Evolutionary conservation across 2,888 invertebrate species (phyloP).

Genomic region (Metellina segmentata): DNA sequence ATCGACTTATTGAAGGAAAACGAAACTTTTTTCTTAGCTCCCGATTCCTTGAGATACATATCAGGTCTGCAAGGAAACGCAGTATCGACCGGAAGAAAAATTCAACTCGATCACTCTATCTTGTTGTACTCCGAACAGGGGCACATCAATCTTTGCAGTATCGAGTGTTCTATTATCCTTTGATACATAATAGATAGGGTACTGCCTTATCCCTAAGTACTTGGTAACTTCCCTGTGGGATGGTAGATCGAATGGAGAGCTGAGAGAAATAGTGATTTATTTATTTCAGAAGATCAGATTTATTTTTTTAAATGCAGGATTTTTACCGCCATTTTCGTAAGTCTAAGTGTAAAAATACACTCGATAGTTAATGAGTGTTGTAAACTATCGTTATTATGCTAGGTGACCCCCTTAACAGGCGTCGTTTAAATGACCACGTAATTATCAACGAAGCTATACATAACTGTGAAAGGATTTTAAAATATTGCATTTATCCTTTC

Average conservation of each 20-base stretch:
- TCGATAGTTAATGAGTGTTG: too few species aligned
- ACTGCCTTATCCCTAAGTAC: conserved; percentile 40
- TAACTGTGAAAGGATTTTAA: too few species aligned
- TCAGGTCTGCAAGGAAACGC: conserved; percentile 33
- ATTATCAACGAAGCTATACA: too few species aligned
- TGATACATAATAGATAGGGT: conserved; percentile 68
- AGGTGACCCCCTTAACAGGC: too few species aligned
- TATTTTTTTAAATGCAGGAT: background rate
- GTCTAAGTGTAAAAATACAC: too few species aligned
- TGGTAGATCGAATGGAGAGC: background rate
- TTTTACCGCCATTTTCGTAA: background rate
- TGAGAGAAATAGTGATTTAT: background rate
- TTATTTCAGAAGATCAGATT: background rate
- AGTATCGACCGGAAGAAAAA: conserved; percentile 41
- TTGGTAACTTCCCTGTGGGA: conserved; percentile 1
- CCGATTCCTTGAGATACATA: conserved; percentile 48
- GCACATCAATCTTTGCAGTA: conserved; percentile 67
- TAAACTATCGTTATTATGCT: too few species aligned
- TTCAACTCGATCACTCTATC: conserved; percentile 49
- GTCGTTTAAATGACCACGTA: too few species aligned
- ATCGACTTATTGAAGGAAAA: conserved; percentile 66
- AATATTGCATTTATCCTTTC: too few species aligned
- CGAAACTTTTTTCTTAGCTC: conserved; percentile 36
- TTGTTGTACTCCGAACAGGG: conserved; percentile 43
- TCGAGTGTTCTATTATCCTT: conserved; percentile 70